Base-by-base conservation (phyloP, 2,888 invertebrate species). In the Lissonota sp. region DNA sequence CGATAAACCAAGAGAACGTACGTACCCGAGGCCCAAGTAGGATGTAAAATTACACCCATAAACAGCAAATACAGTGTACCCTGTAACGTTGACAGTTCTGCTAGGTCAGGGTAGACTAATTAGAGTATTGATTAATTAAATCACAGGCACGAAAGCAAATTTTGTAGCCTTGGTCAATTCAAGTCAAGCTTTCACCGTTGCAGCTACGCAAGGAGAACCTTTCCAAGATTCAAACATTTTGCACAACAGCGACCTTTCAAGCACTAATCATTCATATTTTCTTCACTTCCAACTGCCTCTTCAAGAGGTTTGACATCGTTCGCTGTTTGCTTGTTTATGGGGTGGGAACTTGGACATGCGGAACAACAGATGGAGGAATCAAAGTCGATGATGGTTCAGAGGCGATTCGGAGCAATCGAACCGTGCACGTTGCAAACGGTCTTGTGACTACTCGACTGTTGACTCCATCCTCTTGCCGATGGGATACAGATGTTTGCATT, bases 121-220 rank as follows among this genome's bases (percentile, higher is more conserved):
- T 72, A 10, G n/a, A 44, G 26, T 6, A 60, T 66, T 40, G 55
- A 75, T 77, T 64, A 57, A 64, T 74, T n/a, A 64, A 39, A 53
- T 8, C 39, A n/a, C 7, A 26, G 12, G 10, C 39, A 16, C 10
- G 12, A 10, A 42, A 26, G 14, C 46, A 0, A 8, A 46, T 8
- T 46, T 46, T 46, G 46, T 46, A 46, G 10, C 4, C 10, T 49
- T 12, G 49, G 12, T 8, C 49, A 49, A 49, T 49, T 26, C 26
- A 26, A 26, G 26, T 26, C 26, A 26, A 26, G 26, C 26, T 26
- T 26, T 26, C 26, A 26, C 26, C 26, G 26, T 26, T 26, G 26
- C 26, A 26, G 26, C 26, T 26, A 3, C 26, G 26, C 1, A 2
- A 3, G 26, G 26, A 26, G 26, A 26, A 26, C 26, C 26, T 3